Percentiles rank a stretch among this genome's conserved stretches.
phyloP scores from a whole-genome alignment of 2,113 vertebrate genomes.

The Heterocephalus glaber region DNA sequence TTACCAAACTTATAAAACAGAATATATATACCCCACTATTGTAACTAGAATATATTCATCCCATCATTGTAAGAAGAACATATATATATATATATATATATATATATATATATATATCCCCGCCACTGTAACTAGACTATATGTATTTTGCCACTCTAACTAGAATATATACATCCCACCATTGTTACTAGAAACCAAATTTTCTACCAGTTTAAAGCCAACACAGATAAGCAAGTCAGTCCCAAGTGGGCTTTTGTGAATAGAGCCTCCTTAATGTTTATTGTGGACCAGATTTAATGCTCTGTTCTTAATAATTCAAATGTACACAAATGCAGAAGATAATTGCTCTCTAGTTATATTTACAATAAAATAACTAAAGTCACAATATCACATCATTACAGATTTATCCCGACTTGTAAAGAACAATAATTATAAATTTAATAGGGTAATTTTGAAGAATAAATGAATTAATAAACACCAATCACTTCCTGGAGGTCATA shows the following conservation, averaged over 20 bases:
- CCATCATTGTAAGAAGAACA: not conserved
- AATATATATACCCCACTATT: too few relatives aligned
- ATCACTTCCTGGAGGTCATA: not conserved
- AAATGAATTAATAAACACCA: not conserved
- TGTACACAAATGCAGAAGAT: not conserved
- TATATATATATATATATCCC: not conserved
- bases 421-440: not conserved
- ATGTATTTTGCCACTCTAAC: too few relatives aligned
- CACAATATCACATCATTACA: not conserved
- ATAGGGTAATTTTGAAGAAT: not conserved
- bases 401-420: not conserved
- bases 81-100: too few relatives aligned
- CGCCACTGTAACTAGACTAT: not conserved
- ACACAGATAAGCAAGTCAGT: not conserved
- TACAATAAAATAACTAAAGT: not conserved
- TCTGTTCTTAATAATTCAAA: not conserved
- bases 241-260: not conserved
- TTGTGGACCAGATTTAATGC: not conserved
- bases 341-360: not conserved
- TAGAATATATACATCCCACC: too few relatives aligned
- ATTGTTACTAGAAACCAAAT: not conserved
- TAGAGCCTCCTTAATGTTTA: not conserved
- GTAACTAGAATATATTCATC: not conserved
- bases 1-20: not conserved
- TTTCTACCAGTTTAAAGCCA: not conserved